Percentiles rank a stretch among this genome's conserved stretches.
phyloP scores from a whole-genome alignment of 2,888 invertebrate genomes.

The Pseudanteris insignis region DNA sequence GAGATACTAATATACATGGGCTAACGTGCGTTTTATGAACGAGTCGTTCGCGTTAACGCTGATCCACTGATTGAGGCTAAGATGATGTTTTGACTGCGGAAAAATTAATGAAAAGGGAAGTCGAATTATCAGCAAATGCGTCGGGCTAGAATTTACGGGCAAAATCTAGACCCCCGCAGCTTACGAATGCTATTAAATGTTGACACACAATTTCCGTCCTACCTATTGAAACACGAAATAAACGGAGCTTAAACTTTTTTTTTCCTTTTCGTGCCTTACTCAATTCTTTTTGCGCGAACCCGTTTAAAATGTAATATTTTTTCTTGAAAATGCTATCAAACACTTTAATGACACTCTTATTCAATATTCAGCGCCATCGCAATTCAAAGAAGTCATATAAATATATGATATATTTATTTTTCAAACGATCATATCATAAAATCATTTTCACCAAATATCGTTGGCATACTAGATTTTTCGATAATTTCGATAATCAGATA shows the following conservation, averaged over 20 bases:
- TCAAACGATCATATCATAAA: no score
- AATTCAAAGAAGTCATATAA: no score
- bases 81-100: conserved; percentile 23
- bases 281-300: conserved; percentile 19
- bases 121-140: conserved; percentile 28
- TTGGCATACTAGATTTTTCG: no score
- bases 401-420: no score
- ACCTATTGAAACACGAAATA: conserved; percentile 22
- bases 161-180: conserved; percentile 30
- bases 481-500: no score
- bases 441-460: no score
- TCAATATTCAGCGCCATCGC: no score
- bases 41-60: neutral
- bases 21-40: neutral
- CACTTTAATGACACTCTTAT: conserved; percentile 19
- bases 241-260: conserved; percentile 6
- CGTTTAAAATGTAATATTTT: conserved; percentile 2
- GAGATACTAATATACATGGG: no score
- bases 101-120: conserved; percentile 11
- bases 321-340: conserved; percentile 26
- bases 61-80: conserved; percentile 9
- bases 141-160: conserved; percentile 20
- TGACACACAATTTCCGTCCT: conserved; percentile 19
- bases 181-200: conserved; percentile 21
- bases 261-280: conserved; percentile 4